Base-by-base conservation (phyloP, 2,888 invertebrate genomes). In the Leptopterna dolabrata region DNA sequence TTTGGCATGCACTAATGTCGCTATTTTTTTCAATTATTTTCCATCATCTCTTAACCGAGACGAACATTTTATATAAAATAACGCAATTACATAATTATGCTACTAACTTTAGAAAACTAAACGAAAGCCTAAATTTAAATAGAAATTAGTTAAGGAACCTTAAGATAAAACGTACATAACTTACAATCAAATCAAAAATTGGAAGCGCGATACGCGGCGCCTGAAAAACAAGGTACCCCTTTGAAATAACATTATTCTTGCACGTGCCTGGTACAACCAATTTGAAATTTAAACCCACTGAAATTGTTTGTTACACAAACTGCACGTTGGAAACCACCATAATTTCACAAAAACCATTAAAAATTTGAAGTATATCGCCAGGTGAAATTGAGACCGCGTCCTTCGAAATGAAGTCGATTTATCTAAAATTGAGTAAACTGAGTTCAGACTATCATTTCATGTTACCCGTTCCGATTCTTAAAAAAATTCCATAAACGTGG, bases 81-180 rank as follows among this genome's bases (percentile, higher is more conserved):
- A 73, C 73, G 73, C 73, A 73, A 73, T 71, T 73, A 73, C 73
- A 73, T 19, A 16, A 19, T 73, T 30, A 41, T 30, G 73, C 30
- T 36, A 30, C 73, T 73, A 73, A 73, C 30, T 73, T 73, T 36
- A 47, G n/a, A 55, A 55, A 81, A 55, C 81, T 81, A 81, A 81
- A 81, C 81, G 81, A 81, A 81, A 30, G 24, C 55, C 51, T 81
- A 51, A 24, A 27, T 47, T 81, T 55, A 51, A 73, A 81, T 81
- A 51, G 47, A 55, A 81, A 81, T 47, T 81, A 73, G 73, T 36
- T 41, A 81, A 81, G 81, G 81, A 81, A 81, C 81, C 81, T 81
- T 51, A 81, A 81, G 9, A 51, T 81, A 16, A 45, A 78, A 78
- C 43, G 24, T 63, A 63, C 24, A 24, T 6, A 24, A 63, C 45